Conservation (phyloP, 2,113 vertebrate genomes). For the Mesoclemmys tuberculata region DNA sequence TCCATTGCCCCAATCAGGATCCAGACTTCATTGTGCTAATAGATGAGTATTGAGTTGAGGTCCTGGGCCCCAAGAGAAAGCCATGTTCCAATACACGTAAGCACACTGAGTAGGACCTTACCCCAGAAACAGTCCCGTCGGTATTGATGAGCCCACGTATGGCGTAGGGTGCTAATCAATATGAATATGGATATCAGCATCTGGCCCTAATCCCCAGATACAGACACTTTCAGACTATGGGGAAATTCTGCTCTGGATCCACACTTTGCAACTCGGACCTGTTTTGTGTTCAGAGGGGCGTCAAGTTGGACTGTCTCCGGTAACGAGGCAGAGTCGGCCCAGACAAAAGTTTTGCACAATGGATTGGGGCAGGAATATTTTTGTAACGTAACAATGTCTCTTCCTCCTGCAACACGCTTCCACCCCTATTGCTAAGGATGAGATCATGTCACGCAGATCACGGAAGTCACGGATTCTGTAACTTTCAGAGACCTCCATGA, state of each 20-base stretch:
- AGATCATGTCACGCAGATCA: no score
- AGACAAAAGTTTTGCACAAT: neutral
- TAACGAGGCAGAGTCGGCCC: neutral
- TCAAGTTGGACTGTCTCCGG: neutral
- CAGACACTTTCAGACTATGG: neutral
- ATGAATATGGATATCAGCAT: neutral
- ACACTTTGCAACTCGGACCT: neutral
- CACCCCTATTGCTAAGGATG: neutral
- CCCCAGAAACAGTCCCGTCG: neutral
- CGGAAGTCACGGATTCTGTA: no score
- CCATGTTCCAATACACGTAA: neutral
- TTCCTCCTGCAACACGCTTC: neutral
- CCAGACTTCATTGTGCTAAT: neutral
- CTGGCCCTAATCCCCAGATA: neutral
- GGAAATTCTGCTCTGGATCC: neutral
- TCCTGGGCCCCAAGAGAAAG: neutral
- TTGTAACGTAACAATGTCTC: neutral
- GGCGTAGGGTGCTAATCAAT: neutral
- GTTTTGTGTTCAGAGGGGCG: neutral
- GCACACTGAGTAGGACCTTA: neutral
- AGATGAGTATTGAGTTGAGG: neutral
- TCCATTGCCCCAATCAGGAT: neutral
- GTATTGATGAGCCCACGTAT: neutral
- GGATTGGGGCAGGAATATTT: neutral
- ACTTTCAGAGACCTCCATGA: no score